Evolutionary conservation across 92 coral and sea anemone species (phyloP).

Genomic region (Phenganax stokvisi): DNA sequence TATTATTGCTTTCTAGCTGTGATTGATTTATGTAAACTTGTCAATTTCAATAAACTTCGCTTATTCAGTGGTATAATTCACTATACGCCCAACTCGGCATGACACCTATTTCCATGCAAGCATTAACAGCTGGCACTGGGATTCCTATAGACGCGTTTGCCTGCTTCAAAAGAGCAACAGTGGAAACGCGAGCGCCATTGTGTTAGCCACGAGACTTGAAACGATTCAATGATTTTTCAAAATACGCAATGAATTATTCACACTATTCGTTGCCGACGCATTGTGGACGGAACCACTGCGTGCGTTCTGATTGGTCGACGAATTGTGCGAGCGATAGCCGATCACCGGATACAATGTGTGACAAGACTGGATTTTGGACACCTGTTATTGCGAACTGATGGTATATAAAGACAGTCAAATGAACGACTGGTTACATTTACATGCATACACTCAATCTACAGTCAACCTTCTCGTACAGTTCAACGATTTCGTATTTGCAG

Average conservation of each 20-base stretch:
- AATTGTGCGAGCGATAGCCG: conserved; percentile 1
- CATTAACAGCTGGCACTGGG: conserved; percentile 18
- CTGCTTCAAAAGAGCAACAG: conserved; percentile 30
- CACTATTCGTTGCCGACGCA: conserved; percentile 13
- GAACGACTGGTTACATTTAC: not conserved
- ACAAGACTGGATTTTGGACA: conserved; percentile 19
- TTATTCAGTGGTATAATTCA: not conserved
- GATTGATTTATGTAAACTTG: conserved; percentile 11
- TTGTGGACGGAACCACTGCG: conserved; percentile 7
- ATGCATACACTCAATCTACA: not conserved
- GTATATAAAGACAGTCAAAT: conserved; percentile 1
- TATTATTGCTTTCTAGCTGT: not conserved
- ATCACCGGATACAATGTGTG: conserved; percentile 8
- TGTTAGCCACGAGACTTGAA: conserved; percentile 31
- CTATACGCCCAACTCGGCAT: not conserved
- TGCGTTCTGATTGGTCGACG: conserved; percentile 15
- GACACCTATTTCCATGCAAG: not conserved
- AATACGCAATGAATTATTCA: conserved; percentile 40
- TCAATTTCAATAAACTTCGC: not conserved
- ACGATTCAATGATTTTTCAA: conserved; percentile 33
- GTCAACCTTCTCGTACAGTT: not conserved
- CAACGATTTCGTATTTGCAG: not conserved
- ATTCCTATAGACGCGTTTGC: conserved; percentile 28
- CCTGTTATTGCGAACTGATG: conserved; percentile 19
- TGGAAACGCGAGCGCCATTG: conserved; percentile 25